phyloP scores from a whole-genome alignment of 2,113 vertebrate species.

The Pangasianodon hypophthalmus region DNA sequence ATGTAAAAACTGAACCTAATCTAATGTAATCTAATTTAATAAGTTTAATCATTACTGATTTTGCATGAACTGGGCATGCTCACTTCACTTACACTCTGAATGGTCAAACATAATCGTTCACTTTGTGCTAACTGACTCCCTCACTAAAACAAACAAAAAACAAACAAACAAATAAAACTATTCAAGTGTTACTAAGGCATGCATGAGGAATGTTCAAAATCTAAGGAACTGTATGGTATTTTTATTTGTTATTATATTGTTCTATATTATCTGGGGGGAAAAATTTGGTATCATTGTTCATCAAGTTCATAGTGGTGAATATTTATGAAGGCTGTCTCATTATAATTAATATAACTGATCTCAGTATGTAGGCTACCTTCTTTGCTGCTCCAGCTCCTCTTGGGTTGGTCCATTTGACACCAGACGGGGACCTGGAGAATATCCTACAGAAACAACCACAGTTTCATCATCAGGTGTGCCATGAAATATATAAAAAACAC shows the following conservation, averaged over 20 bases:
- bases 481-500: background rate
- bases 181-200: background rate
- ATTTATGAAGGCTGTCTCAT: background rate
- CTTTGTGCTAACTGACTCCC: background rate
- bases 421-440: slow-evolving; percentile 67
- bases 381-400: slow-evolving; percentile 84
- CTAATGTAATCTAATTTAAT: background rate
- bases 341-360: background rate
- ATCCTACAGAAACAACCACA: slow-evolving; percentile 60
- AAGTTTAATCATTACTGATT: background rate
- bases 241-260: background rate
- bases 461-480: background rate
- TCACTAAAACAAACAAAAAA: no score
- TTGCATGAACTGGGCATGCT: background rate
- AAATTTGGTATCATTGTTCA: background rate
- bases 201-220: background rate
- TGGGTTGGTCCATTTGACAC: slow-evolving; percentile 81
- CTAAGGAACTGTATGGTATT: background rate
- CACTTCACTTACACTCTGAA: background rate
- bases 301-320: background rate
- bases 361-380: slow-evolving; percentile 71
- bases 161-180: background rate
- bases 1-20: background rate
- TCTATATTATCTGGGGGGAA: background rate
- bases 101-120: background rate